Conservation (phyloP, 37 sponge, comb jelly and placozoan species). For the Beroe ovata region DNA sequence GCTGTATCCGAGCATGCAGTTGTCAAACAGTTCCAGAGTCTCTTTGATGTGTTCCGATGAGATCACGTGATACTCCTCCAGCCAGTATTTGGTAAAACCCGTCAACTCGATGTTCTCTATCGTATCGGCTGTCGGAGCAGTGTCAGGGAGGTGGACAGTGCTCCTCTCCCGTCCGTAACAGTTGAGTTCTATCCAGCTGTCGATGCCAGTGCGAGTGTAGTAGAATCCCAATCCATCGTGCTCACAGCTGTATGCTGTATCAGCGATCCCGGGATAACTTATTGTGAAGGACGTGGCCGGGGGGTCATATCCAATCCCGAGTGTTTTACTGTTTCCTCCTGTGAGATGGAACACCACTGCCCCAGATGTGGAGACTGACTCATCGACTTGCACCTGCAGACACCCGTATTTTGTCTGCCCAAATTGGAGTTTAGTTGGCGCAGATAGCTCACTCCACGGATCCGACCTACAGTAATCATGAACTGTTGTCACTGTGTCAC, state of each 20-base stretch:
- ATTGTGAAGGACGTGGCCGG: background rate
- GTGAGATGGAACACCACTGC: background rate
- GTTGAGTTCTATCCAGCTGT: background rate
- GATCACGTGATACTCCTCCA: background rate
- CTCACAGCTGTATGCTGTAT: background rate
- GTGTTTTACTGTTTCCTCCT: background rate
- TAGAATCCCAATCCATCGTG: background rate
- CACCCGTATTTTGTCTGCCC: background rate
- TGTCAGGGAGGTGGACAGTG: background rate
- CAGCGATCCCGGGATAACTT: background rate
- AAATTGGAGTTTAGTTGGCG: background rate
- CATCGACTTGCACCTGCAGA: background rate
- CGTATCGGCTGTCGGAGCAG: background rate
- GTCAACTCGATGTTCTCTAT: background rate
- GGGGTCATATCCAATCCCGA: background rate
- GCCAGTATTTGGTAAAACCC: background rate
- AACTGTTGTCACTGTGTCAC: background rate
- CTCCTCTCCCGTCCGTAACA: background rate
- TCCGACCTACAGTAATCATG: background rate
- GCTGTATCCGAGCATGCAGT: constrained; percentile 14
- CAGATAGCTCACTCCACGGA: background rate
- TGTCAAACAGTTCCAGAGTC: background rate
- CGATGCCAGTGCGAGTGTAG: background rate
- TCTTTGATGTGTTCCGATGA: background rate
- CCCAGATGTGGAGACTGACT: background rate